Evolutionary conservation across 2,888 invertebrate species (phyloP).

Genomic region (Pheosia gnoma): DNA sequence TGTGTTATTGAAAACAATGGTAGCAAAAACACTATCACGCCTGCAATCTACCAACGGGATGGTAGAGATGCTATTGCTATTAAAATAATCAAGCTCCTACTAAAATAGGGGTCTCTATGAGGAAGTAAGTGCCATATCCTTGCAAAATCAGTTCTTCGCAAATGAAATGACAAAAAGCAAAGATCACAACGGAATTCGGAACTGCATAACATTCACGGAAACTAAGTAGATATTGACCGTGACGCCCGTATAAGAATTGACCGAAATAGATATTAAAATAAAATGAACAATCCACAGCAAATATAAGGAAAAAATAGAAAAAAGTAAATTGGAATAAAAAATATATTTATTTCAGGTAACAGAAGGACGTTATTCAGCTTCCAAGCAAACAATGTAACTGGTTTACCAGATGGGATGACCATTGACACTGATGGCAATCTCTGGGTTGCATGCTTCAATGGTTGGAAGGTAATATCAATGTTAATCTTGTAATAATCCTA

Average conservation of each 20-base stretch:
- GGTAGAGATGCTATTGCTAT: no score
- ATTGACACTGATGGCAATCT: conserved; percentile 90
- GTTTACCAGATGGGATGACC: conserved; percentile 90
- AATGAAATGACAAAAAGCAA: not conserved
- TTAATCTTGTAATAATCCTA: not conserved
- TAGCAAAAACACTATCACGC: no score
- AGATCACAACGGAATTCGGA: not conserved
- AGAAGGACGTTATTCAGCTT: conserved; percentile 84
- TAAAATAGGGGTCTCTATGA: no score
- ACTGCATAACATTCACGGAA: not conserved
- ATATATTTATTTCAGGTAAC: conserved; percentile 74
- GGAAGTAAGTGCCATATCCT: no score
- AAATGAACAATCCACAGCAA: not conserved
- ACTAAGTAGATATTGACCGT: not conserved
- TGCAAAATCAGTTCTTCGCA: not conserved
- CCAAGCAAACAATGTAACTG: conserved; percentile 80
- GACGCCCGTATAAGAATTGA: not conserved
- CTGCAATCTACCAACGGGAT: no score
- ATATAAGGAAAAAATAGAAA: not conserved
- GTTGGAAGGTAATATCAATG: conserved; percentile 80
- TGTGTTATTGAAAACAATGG: no score
- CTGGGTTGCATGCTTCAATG: conserved; percentile 89
- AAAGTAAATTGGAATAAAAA: no score
- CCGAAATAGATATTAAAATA: not conserved
- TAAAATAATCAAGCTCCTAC: no score